These are phyloP conservation scores for Montipora capitata DNA, from an alignment of 92 coral and sea anemone genomes.

Conservation along the genomic window DNA sequence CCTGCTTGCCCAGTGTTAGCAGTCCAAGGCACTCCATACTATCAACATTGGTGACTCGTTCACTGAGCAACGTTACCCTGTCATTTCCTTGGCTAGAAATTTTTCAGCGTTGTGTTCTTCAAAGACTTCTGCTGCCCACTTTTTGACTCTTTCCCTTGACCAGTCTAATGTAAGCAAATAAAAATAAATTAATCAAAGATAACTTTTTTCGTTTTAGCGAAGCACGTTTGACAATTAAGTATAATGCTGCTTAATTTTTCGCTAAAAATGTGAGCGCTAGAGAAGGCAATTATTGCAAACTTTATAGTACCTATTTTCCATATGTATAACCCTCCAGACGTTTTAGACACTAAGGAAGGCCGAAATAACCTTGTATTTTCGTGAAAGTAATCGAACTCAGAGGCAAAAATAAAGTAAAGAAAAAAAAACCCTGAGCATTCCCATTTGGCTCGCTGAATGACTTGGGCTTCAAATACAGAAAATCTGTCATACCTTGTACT, in stretches of 20 bases:
- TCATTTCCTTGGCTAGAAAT: slow-evolving; percentile 38
- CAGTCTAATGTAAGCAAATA: slow-evolving; percentile 23
- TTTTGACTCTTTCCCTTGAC: slow-evolving; percentile 36
- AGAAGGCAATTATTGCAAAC: background rate
- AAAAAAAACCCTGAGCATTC: background rate
- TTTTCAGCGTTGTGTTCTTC: slow-evolving; percentile 15
- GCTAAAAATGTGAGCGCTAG: too few relatives aligned
- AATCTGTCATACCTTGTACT: background rate
- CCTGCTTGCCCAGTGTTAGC: slow-evolving; percentile 24
- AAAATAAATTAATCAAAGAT: slow-evolving; percentile 15
- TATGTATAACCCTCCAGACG: slow-evolving; percentile 6
- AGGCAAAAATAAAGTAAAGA: background rate
- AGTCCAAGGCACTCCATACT: slow-evolving; percentile 38
- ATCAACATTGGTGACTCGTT: slow-evolving; percentile 33
- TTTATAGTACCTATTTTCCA: background rate
- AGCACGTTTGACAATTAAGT: background rate
- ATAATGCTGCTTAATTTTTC: too few relatives aligned
- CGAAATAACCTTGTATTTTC: background rate
- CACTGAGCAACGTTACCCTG: slow-evolving; percentile 42
- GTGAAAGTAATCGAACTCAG: slow-evolving; percentile 14
- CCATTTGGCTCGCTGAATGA: background rate
- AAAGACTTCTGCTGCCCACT: slow-evolving; percentile 22
- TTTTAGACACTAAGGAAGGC: slow-evolving; percentile 6
- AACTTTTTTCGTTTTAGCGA: background rate
- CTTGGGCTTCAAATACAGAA: background rate